Percentiles rank a stretch among this genome's conserved stretches.
phyloP scores from a whole-genome alignment of 2,888 invertebrate genomes.

The Melinaea marsaeus region DNA sequence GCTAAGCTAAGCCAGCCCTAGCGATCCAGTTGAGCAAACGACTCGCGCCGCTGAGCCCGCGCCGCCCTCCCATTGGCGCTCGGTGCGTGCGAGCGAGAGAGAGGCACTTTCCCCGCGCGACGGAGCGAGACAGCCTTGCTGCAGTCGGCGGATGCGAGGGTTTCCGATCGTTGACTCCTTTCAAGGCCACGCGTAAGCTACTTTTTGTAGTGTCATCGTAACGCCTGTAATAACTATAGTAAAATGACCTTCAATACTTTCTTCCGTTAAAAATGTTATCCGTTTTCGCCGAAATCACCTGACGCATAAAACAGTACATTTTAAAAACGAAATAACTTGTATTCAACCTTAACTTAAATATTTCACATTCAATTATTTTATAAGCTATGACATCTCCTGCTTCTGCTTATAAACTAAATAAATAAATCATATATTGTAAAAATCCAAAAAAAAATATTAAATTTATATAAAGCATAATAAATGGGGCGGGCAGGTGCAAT shows the following conservation, averaged over 20 bases:
- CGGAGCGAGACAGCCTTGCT: constrained; percentile 48
- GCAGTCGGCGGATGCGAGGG: constrained; percentile 73
- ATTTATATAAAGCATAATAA: too few species aligned
- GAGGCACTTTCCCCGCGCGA: constrained; percentile 33
- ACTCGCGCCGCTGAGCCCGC: constrained; percentile 71
- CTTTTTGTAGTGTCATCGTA: constrained; percentile 67
- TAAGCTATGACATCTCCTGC: too few species aligned
- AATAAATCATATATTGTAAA: too few species aligned
- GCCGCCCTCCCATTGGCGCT: constrained; percentile 60
- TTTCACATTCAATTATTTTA: too few species aligned
- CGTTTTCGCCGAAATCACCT: constrained; percentile 22
- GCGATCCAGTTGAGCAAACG: constrained; percentile 69
- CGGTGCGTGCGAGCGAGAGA: constrained; percentile 49
- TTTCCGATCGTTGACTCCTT: constrained; percentile 73
- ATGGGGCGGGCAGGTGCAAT: constrained; percentile 27
- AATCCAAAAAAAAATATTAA: too few species aligned
- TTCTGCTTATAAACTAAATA: too few species aligned
- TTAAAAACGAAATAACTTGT: too few species aligned
- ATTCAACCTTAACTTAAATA: too few species aligned
- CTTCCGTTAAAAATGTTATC: constrained; percentile 56
- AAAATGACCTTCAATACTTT: constrained; percentile 69
- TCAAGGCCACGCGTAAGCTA: constrained; percentile 69
- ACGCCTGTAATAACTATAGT: constrained; percentile 60
- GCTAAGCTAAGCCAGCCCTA: constrained; percentile 63
- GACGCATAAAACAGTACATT: background rate